phyloP scores from a whole-genome alignment of 2,113 vertebrate genomes.

The Percina caprodes region DNA sequence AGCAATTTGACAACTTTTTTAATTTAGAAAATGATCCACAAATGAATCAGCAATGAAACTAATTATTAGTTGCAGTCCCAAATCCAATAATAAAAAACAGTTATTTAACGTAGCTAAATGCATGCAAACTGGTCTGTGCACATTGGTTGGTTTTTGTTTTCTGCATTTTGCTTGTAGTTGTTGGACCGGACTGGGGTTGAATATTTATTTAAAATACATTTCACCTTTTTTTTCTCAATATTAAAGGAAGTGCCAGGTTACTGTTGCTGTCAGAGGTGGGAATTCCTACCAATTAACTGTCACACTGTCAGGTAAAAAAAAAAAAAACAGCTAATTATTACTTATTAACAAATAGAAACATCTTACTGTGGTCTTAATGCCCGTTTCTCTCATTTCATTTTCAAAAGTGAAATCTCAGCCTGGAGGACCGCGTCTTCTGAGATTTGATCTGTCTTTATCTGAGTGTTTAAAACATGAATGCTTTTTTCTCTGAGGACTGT shows the following conservation, averaged over 20 bases:
- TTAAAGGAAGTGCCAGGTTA: not conserved
- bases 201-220: slow-evolving; percentile 15
- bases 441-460: slow-evolving; percentile 31
- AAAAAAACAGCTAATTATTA: not conserved
- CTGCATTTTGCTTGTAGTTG: not conserved
- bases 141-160: not conserved
- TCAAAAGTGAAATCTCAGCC: slow-evolving; percentile 49
- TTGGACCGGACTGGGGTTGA: not conserved
- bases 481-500: slow-evolving; percentile 43
- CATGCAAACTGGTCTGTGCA: slow-evolving; percentile 7
- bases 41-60: not conserved
- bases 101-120: slow-evolving; percentile 4
- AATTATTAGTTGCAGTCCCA: not conserved
- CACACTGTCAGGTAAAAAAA: not conserved
- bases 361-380: slow-evolving; percentile 14
- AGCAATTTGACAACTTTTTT: not conserved
- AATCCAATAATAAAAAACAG: not conserved
- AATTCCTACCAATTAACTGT: not conserved
- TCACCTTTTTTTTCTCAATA: not conserved
- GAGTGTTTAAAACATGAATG: slow-evolving; percentile 59
- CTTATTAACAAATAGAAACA: slow-evolving; percentile 6
- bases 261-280: not conserved
- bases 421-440: slow-evolving; percentile 18
- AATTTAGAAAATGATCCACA: not conserved
- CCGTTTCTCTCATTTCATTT: slow-evolving; percentile 40